phyloP scores from a whole-genome alignment of 2,888 invertebrate species.

The Limenitis camilla region DNA sequence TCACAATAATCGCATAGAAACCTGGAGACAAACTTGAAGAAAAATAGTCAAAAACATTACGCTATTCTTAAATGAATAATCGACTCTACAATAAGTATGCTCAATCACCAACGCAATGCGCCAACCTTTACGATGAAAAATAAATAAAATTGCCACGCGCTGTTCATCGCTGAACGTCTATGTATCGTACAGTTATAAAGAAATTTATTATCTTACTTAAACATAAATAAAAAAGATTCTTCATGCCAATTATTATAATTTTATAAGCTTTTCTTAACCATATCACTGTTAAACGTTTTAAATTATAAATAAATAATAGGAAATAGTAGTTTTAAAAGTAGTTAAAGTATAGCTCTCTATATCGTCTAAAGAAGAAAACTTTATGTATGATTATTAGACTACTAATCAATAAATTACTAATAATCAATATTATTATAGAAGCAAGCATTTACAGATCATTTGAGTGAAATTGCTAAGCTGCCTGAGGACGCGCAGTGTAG shows the following conservation, averaged over 20 bases:
- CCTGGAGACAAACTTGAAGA: not conserved
- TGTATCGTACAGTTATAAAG: slow-evolving; percentile 18
- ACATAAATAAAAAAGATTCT: slow-evolving; percentile 6
- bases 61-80: slow-evolving; percentile 3
- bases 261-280: not conserved
- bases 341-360: too few relatives aligned
- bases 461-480: slow-evolving; percentile 20
- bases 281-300: too few relatives aligned
- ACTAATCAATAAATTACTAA: slow-evolving; percentile 19
- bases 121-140: slow-evolving; percentile 9
- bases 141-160: slow-evolving; percentile 38
- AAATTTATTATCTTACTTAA: slow-evolving; percentile 13
- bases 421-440: slow-evolving; percentile 15
- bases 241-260: not conserved
- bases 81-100: slow-evolving; percentile 1
- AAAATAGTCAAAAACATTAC: not conserved
- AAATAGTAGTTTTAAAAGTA: too few relatives aligned
- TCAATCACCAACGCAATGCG: slow-evolving; percentile 4
- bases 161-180: slow-evolving; percentile 14
- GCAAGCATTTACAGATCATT: slow-evolving; percentile 22
- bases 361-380: too few relatives aligned
- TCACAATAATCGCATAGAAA: too few relatives aligned
- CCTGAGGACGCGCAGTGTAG: slow-evolving; percentile 15
- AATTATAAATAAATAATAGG: too few relatives aligned
- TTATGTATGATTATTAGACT: not conserved